A percentile compares a stretch with the other conserved stretches of the same genome.
Evolutionary conservation across 2,888 invertebrate species (phyloP).

Genomic region (Bimastos eiseni): DNA sequence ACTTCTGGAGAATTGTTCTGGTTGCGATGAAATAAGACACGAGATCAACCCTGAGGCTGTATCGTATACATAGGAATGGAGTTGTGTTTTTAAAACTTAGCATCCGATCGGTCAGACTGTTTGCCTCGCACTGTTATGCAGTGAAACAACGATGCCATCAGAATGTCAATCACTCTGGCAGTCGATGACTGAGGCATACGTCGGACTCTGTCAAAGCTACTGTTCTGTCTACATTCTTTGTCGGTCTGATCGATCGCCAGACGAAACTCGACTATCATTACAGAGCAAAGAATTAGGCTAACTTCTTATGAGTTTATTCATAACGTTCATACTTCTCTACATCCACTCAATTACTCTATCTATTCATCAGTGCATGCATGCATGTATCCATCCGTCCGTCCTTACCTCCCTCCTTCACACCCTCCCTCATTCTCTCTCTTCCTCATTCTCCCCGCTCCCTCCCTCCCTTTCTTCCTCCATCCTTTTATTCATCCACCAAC

Average conservation of each 20-base stretch:
- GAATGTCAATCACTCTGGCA: not conserved
- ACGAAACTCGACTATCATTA: not conserved
- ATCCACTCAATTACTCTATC: not conserved
- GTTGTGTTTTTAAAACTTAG: not conserved
- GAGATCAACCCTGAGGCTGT: not conserved
- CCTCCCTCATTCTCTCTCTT: too few relatives aligned
- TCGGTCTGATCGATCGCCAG: not conserved
- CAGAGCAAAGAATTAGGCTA: not conserved
- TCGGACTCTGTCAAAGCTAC: not conserved
- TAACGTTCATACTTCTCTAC: too few relatives aligned
- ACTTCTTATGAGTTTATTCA: not conserved
- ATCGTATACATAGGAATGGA: not conserved
- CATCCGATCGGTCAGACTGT: not conserved
- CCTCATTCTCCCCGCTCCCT: too few relatives aligned
- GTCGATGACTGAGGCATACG: not conserved
- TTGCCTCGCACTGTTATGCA: not conserved
- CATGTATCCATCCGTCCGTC: not conserved
- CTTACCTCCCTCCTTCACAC: not conserved
- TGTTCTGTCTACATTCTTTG: not conserved
- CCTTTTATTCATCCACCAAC: not conserved
- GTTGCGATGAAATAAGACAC: not conserved
- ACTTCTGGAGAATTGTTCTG: not conserved
- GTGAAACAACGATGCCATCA: not conserved
- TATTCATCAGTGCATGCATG: not conserved
- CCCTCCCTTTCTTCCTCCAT: not conserved